Evolutionary conservation across 2,888 invertebrate genomes (phyloP).

Genomic region (Conomelus anceps): DNA sequence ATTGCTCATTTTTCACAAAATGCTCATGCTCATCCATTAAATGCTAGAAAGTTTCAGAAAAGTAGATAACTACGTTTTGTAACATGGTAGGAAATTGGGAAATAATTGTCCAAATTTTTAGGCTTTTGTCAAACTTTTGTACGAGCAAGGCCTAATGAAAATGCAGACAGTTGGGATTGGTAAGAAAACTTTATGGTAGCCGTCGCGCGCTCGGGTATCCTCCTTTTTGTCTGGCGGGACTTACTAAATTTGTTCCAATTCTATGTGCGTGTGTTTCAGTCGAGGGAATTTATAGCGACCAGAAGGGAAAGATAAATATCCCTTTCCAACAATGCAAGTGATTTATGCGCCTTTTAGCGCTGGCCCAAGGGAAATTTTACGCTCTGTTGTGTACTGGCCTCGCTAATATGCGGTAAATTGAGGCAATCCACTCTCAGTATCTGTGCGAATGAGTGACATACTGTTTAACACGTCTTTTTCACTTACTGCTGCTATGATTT

Average conservation of each 20-base stretch:
- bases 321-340: neutral
- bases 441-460: neutral
- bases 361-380: neutral
- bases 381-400: neutral
- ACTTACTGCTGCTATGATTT: too few relatives aligned
- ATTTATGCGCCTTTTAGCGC: neutral
- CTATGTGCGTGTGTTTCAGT: neutral
- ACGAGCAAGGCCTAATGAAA: neutral
- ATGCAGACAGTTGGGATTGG: neutral
- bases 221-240: neutral
- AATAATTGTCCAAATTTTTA: neutral
- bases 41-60: too few relatives aligned
- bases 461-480: neutral
- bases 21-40: too few relatives aligned
- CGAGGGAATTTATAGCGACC: neutral
- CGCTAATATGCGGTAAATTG: neutral
- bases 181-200: neutral
- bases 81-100: neutral
- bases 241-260: neutral
- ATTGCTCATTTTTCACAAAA: too few relatives aligned
- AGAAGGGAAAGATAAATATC: neutral
- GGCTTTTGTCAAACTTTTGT: neutral
- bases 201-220: too few relatives aligned
- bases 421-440: neutral
- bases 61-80: neutral